Conservation (phyloP, 2,888 invertebrate genomes). For the Girardia tigrina region DNA sequence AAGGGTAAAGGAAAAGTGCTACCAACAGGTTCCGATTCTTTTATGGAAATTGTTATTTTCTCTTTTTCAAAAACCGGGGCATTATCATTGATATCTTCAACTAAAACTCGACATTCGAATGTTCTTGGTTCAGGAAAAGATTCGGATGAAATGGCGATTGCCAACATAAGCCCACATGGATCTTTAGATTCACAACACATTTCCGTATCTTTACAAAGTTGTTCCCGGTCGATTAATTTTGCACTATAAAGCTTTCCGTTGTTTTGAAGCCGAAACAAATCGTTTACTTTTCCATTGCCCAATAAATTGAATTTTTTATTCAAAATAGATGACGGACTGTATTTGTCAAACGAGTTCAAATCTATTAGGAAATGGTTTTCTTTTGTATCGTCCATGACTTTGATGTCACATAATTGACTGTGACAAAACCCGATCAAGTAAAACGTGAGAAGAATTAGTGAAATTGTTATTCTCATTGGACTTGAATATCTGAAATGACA, state of each 20-base stretch:
- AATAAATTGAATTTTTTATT: constrained; percentile 18
- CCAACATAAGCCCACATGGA: constrained; percentile 5
- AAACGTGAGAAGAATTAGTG: background rate
- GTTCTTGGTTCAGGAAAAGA: constrained; percentile 15
- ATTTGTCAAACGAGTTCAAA: background rate
- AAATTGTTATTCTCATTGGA: background rate
- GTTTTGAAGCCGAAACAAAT: background rate
- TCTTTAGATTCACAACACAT: background rate
- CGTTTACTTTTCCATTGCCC: background rate
- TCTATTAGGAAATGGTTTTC: background rate
- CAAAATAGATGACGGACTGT: background rate
- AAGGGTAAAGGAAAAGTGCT: background rate
- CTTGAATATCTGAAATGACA: background rate
- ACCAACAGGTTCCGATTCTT: constrained; percentile 15
- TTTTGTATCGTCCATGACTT: background rate
- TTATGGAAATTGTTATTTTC: constrained; percentile 14
- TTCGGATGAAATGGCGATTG: background rate
- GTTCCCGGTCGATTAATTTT: constrained; percentile 20
- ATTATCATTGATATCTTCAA: constrained; percentile 30
- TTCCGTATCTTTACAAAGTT: background rate
- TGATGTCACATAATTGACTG: constrained; percentile 5
- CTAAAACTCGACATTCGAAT: background rate
- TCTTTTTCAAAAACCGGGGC: background rate
- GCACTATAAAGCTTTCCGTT: constrained; percentile 26
- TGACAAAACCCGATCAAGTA: background rate